Base-by-base conservation (phyloP, 2,113 vertebrate species). In the Pollachius pollachius region DNA sequence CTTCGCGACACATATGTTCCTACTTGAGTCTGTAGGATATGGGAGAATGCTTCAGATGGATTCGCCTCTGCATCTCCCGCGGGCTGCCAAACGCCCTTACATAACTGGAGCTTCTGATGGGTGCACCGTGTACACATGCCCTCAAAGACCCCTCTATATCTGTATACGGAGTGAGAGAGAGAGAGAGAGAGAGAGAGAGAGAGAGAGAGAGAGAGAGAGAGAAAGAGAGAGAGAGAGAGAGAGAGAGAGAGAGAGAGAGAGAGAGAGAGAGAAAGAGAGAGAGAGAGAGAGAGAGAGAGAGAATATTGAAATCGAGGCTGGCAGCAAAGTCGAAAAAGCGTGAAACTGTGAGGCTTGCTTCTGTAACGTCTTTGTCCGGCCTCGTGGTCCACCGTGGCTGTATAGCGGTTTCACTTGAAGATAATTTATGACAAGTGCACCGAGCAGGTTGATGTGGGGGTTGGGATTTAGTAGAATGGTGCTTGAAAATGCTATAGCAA, bases 401-500 rank as follows among this genome's bases (percentile, higher is more conserved):
- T 85, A 93, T 94, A 94, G 93, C 93, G 92, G 92, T 94, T 95
- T 97, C 96, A 96, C 95, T 97, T 95, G 94, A 95, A 94, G 93
- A 95, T 97, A 96, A 98, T 97, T 97, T 96, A 98, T 97, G 94
- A 96, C 93, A 94, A 97, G 96, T 95, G 96, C 92, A 93, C 92
- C 93, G 93, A 94, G 94, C 94, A 85, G 87, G 82, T 87, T 84
- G 65, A 64, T 82, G 86, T 89, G 89, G 88, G 89, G 87, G 89
- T 77, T 80, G 88, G 89, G 89, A 87, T 76, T 86, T 64, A 71
- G 78, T 79, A 86, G 85, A 89, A 87, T 87, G 94, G 94, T 97
- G 94, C 95, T 97, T 96, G 95, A 98, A 94, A 96, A 96, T 95
- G 94, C 96, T 97, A 97, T 98, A 97, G 96, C 95, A 98, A 97